Base-by-base conservation (phyloP, 2,797 vertebrate species). In the Heliangelus exortis region DNA sequence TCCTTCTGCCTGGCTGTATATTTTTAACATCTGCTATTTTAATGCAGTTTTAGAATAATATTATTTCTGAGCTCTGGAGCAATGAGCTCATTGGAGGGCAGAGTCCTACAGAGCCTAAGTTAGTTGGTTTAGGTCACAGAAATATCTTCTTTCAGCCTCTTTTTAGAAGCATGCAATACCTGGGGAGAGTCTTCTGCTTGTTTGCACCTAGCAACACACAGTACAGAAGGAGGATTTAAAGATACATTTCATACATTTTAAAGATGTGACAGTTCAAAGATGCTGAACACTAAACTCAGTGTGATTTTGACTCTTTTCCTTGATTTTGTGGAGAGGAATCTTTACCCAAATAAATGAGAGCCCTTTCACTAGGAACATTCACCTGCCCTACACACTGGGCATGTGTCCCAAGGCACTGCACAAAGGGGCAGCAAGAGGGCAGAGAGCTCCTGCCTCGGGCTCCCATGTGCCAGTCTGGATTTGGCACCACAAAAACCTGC, bases 1-100 rank as follows among this genome's bases (percentile, higher is more conserved):
- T 51, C 36, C n/a, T 15, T 73, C 75, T 93, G 76, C 48, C 48
- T 61, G 50, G 59, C 73, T 54, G 43, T 59, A 55, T 84, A 84
- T 86, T 97, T 96, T 94, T 92, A 92, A 91, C 89, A 94, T 93
- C 90, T 96, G 90, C 87, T 95, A 87, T 93, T 93, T 89, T 83
- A 95, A 94, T 76, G 65, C 67, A 88, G 66, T 88, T 91, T 62
- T 0, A 23, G 74, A 93, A 51, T 31, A 93, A 51, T 33, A 63
- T 15, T 33, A 84, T 71, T 92, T 92, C 71, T 83, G 68, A 87
- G 71, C 61, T 76, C 77, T 77, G 71, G 12, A 91, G 71, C 69
- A 61, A 62, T 54, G 28, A 78, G 39, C 65, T 80, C 57, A 77
- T 86, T 93, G 80, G 71, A 87, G 76, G 36, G 36, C 62, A 89